phyloP scores from a whole-genome alignment of 2,113 vertebrate species.

The Symphodus melops region DNA sequence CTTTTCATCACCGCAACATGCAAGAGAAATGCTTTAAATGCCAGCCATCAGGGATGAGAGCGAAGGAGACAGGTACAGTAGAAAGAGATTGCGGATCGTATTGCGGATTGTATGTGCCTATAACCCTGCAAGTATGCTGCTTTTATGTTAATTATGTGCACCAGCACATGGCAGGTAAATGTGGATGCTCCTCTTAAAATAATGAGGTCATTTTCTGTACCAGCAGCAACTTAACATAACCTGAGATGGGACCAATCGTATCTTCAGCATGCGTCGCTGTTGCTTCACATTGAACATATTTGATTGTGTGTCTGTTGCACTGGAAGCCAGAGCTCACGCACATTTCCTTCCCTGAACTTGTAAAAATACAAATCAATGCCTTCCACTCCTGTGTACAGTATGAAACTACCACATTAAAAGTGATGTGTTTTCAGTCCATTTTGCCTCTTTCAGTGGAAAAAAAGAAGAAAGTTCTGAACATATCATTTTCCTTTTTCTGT shows the following conservation, averaged over 20 bases:
- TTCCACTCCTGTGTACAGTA: not conserved
- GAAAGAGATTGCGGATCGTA: no score
- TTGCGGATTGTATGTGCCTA: conserved; percentile 14
- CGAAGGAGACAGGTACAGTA: conserved; percentile 10
- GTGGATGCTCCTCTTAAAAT: conserved; percentile 60
- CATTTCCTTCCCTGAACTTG: not conserved
- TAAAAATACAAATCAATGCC: not conserved
- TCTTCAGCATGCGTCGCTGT: conserved; percentile 27
- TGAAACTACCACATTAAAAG: conserved; percentile 5
- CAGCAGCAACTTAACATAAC: conserved; percentile 57
- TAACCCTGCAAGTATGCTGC: conserved; percentile 60
- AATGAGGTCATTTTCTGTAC: conserved; percentile 66
- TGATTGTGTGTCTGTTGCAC: conserved; percentile 36
- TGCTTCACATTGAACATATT: conserved; percentile 32
- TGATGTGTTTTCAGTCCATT: conserved; percentile 26
- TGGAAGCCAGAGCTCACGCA: conserved; percentile 12
- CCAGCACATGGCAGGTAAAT: conserved; percentile 49
- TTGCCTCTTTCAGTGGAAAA: conserved; percentile 22
- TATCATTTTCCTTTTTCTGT: conserved; percentile 54
- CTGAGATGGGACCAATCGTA: conserved; percentile 46
- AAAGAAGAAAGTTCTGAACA: conserved; percentile 39
- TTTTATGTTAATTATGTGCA: conserved; percentile 68
- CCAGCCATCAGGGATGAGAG: conserved; percentile 33
- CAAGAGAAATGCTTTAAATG: conserved; percentile 57
- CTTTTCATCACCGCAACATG: conserved; percentile 51